phyloP scores from a whole-genome alignment of 2,113 vertebrate genomes.

The Oncorhynchus kisutch region DNA sequence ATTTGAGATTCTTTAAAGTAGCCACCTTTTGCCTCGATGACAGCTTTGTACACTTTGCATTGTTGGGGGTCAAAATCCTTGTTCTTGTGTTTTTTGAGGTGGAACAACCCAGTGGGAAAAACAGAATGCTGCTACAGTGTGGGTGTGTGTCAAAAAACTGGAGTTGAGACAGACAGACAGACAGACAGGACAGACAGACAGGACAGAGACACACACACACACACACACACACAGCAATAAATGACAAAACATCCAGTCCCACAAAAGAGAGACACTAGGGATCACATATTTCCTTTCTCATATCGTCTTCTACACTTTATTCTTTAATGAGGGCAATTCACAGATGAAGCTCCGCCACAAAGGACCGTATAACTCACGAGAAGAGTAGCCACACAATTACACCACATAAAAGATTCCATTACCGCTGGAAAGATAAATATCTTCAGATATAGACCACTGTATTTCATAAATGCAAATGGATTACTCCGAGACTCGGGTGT shows the following conservation, averaged over 20 bases:
- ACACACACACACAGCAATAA: too few relatives aligned
- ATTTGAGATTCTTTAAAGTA: too few relatives aligned
- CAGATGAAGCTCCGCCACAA: slow-evolving; percentile 28
- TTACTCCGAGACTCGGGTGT: neutral
- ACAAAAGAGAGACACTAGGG: neutral
- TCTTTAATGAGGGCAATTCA: neutral
- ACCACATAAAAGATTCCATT: slow-evolving; percentile 58
- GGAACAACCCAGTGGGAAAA: too few relatives aligned
- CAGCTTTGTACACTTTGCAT: too few relatives aligned
- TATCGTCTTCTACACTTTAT: slow-evolving; percentile 28
- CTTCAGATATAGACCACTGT: slow-evolving; percentile 20
- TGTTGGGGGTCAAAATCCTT: neutral
- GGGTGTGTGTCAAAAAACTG: neutral
- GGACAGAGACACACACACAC: too few relatives aligned
- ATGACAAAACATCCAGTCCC: neutral
- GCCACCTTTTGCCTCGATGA: too few relatives aligned
- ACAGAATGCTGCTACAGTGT: neutral
- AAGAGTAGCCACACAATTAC: slow-evolving; percentile 48
- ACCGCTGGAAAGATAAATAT: slow-evolving; percentile 47
- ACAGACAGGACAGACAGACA: too few relatives aligned
- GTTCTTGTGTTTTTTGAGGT: too few relatives aligned
- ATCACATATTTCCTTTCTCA: neutral
- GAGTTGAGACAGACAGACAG: too few relatives aligned
- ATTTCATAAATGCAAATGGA: slow-evolving; percentile 45
- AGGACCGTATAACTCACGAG: slow-evolving; percentile 38